Conservation (phyloP, 1,140 invertebrate species). For the fruit fly (Drosophila melanogaster) region Release_6_plus_ISO1_MT NT_033777.3:12952001-12952500, state of each 20-base stretch:
- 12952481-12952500: slow-evolving; percentile 1
- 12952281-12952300: slow-evolving; percentile 80
- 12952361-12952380: slow-evolving; percentile 74
- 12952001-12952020: too few species aligned
- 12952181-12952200: slow-evolving; percentile 16
- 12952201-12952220: slow-evolving; percentile 19
- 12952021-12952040: too few species aligned
- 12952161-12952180: slow-evolving; percentile 16
- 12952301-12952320: slow-evolving; percentile 66
- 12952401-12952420: background rate
- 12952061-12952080: background rate
- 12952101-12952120: slow-evolving; percentile 3
- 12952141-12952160: slow-evolving; percentile 61
- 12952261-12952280: slow-evolving; percentile 83
- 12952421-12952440: slow-evolving; percentile 56
- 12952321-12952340: slow-evolving; percentile 29
- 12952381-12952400: slow-evolving; percentile 25
- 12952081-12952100: background rate
- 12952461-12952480: slow-evolving; percentile 60
- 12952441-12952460: slow-evolving; percentile 74
- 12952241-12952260: slow-evolving; percentile 81
- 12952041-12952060: background rate
- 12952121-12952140: background rate
- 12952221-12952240: slow-evolving; percentile 42
- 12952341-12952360: slow-evolving; percentile 11